Evolutionary conservation across 2,113 vertebrate genomes (phyloP).

Genomic region (Pampusana beccarii): DNA sequence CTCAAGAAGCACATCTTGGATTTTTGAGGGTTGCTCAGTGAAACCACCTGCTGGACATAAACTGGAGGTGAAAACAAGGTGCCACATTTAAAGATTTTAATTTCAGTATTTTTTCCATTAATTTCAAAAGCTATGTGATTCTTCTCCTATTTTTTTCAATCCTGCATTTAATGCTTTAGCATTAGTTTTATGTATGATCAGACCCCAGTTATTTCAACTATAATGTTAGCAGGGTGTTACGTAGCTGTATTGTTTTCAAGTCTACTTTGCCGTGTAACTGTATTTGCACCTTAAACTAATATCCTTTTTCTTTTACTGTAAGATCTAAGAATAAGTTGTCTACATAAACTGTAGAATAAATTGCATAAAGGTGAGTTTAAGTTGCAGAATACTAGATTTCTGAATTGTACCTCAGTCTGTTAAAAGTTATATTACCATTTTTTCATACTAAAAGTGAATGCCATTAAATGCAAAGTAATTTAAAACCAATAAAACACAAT

Average conservation of each 20-base stretch:
- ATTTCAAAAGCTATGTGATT: neutral
- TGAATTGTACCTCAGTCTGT: neutral
- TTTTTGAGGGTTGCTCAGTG: neutral
- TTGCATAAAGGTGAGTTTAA: neutral
- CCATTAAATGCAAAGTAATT: neutral
- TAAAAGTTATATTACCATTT: neutral
- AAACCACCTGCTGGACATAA: neutral
- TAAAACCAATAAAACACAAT: neutral
- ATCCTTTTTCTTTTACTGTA: neutral
- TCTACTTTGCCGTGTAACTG: neutral
- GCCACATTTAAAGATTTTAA: neutral
- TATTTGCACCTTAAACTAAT: neutral
- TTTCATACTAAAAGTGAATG: neutral
- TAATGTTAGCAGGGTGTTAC: neutral
- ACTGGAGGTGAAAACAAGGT: neutral
- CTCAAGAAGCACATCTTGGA: neutral
- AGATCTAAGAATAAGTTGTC: neutral
- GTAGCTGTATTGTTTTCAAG: neutral
- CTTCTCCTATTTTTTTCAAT: neutral
- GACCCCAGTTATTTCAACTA: neutral
- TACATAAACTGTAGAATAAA: neutral
- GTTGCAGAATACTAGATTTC: neutral
- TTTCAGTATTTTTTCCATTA: neutral
- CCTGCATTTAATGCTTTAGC: neutral
- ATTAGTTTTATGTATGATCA: neutral